Evolutionary conservation across 1,140 invertebrate species (phyloP).

Genomic region (Apis florea): DNA sequence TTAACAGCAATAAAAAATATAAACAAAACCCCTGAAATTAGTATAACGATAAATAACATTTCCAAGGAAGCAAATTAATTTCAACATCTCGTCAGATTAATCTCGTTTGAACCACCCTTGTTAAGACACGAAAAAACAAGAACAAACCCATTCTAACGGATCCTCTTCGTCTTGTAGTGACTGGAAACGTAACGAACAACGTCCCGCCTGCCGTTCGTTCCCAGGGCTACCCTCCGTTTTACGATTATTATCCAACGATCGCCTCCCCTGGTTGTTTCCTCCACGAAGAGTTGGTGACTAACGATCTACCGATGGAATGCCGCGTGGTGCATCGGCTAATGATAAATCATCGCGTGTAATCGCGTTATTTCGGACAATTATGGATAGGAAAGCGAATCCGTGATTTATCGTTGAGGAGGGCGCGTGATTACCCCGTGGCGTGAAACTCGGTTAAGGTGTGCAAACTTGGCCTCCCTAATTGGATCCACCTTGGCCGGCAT

Average conservation of each 20-base stretch:
- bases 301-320: conserved; percentile 48
- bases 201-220: conserved; percentile 1
- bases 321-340: conserved; percentile 53
- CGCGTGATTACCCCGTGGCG: conserved; percentile 15
- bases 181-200: conserved; percentile 45
- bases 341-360: conserved; percentile 58
- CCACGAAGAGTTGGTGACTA: conserved; percentile 31
- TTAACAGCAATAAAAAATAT: too few species aligned
- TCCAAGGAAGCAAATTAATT: too few species aligned
- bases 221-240: conserved; percentile 12
- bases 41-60: too few species aligned
- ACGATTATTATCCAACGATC: conserved; percentile 48
- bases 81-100: too few species aligned
- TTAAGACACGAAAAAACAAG: too few species aligned
- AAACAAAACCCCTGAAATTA: too few species aligned
- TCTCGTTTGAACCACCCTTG: too few species aligned
- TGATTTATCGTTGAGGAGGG: conserved; percentile 37
- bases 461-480: conserved; percentile 26
- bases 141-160: too few species aligned
- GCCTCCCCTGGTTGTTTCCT: conserved; percentile 42
- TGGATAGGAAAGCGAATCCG: conserved; percentile 26
- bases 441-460: background rate
- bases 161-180: too few species aligned
- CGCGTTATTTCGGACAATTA: conserved; percentile 44
- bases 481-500: background rate